Evolutionary conservation across 2,113 vertebrate species (phyloP), one percentile per base, ranked within the genome.

Genomic region (Anarhynchus alexandrinus): DNA sequence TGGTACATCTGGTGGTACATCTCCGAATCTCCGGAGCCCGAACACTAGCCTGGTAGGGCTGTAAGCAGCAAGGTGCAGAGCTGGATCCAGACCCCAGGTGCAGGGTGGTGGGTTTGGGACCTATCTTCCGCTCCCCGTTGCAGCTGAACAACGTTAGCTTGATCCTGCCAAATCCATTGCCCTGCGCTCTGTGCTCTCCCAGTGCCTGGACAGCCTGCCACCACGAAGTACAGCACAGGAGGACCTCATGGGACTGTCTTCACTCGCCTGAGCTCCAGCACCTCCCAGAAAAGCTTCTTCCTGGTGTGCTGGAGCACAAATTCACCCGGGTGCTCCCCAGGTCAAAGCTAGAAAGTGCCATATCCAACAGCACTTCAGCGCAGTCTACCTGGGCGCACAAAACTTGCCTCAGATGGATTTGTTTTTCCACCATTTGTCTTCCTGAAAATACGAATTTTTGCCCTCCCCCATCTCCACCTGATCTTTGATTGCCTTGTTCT

Each of bases 1-100:
- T 9, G 79, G 94, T 82, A 59, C 94, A 92, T 86, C 94, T 97
- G 97, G 67, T 86, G 94, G 71, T 40, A 40, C 83, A 64, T 73
- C 91, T 94, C 91, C 82, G 42, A 71, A 74, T 51, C 72, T 49
- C 49, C 14, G 47, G n/a, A 59, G 90, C 82, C 70, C 12, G 7
- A 91, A 43, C 45, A 34, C 30, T 51, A 51, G 32, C 29, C 88
- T 82, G 59, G 40, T 61, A 38, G 34, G 61, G 64, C 82, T 91
- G 16, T 26, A 14, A 91, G 76, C 4, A 13, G 27, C 15, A 18
- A 90, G 55, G 32, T 47, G 15, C 66, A 55, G 66, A 57, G 76
- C 27, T 66, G 88, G 42, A 47, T 45, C 16, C 52, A 76, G 42
- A 59, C 15, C 58, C 38, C 71, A 52, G 45, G 26, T 20, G 6